These are phyloP conservation scores for Candoia aspera DNA, from an alignment of 2,113 vertebrate genomes.

Conservation along the genomic window DNA sequence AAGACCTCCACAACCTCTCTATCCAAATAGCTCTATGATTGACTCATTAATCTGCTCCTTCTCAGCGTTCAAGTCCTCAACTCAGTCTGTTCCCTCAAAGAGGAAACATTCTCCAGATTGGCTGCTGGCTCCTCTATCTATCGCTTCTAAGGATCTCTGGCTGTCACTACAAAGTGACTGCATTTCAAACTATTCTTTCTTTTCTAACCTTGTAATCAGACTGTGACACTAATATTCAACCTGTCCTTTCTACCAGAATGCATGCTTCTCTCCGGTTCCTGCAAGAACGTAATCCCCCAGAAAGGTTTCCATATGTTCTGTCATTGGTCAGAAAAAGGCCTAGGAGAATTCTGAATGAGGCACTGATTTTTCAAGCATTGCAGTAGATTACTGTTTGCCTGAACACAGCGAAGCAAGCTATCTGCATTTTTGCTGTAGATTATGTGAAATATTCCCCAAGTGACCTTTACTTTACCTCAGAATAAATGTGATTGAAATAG, in stretches of 20 bases:
- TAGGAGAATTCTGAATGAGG: background rate
- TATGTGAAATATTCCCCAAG: background rate
- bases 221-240: constrained; percentile 60
- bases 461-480: background rate
- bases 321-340: background rate
- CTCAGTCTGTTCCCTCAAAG: background rate
- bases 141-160: background rate
- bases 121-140: background rate
- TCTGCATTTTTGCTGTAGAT: background rate
- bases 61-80: background rate
- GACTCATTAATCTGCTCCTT: background rate
- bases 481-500: background rate
- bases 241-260: constrained; percentile 52
- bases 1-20: background rate
- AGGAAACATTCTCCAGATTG: background rate
- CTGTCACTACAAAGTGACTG: constrained; percentile 20
- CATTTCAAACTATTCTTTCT: constrained; percentile 41
- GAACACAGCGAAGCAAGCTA: background rate
- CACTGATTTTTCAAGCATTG: background rate
- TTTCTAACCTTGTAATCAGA: constrained; percentile 64
- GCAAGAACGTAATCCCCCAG: constrained; percentile 31
- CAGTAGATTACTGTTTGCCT: background rate
- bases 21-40: background rate
- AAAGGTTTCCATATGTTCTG: constrained; percentile 29
- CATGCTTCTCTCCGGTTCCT: constrained; percentile 54